Evolutionary conservation across 1,140 invertebrate species (phyloP), one percentile per base, ranked within the genome.

Genomic region (Eueides isabella): DNA sequence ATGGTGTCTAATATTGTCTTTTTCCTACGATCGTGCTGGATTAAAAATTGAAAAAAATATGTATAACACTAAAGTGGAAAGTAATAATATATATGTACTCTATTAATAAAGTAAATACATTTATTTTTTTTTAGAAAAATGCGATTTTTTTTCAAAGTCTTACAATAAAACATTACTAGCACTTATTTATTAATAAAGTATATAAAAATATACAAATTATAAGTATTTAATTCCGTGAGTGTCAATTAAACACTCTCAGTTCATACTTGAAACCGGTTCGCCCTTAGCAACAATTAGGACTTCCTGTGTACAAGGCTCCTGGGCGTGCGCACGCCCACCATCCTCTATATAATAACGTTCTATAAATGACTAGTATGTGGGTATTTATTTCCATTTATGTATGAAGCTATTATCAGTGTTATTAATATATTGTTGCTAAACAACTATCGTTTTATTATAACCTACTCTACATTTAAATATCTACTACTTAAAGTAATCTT

Each of bases 281-380:
- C 66, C 70, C 75, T 67, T 80, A 69, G 76, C 77, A 72, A 81
- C 74, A 85, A 86, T 87, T 87, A 87, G 79, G 80, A 83, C 81
- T 86, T 87, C 81, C 84, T 85, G 81, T 71, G 80, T 61, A 71
- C 80, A 77, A 80, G 81, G 78, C 80, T 80, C 67, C 38, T 19
- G 63, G 48, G 48, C 48, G 48, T 55, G 48, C 48, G 23, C 48
- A 26, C 33, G 55, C 73, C 64, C 62, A 61, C 67, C 67, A 26
- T 55, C 30, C 26, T 26, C 48, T 55, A 3, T 55, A 3, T 55
- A 55, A 55, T 55, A 23, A 26, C 9, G 41, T 55, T 55, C 48
- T 26, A 55, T 55, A 55, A 55, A 23, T 55, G 23, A 55, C 48
- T 26, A 26, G 48, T 26, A 55, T 55, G 48, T 55, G 48, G 48